phyloP scores from a whole-genome alignment of 2,888 invertebrate species.

The Flexamia atlantica region DNA sequence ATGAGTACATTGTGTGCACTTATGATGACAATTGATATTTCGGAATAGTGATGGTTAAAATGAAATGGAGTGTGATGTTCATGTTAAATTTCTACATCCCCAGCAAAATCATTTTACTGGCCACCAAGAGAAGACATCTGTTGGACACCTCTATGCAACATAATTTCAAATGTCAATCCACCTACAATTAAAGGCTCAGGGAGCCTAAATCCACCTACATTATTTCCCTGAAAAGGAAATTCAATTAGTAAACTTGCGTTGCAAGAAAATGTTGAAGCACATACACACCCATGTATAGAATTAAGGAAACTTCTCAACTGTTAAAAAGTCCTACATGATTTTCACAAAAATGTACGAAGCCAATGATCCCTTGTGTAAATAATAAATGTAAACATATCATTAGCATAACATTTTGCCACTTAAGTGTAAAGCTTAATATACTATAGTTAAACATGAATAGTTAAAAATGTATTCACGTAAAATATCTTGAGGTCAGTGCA shows the following conservation, averaged over 20 bases:
- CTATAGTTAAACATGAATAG: too few relatives aligned
- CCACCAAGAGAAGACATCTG: too few relatives aligned
- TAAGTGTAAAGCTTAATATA: too few relatives aligned
- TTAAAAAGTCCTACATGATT: background rate
- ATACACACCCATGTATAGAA: conserved; percentile 2
- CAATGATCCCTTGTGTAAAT: conserved; percentile 21
- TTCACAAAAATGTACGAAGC: conserved; percentile 27
- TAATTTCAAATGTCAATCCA: conserved; percentile 30
- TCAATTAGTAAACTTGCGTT: conserved; percentile 6
- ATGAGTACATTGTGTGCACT: conserved; percentile 35
- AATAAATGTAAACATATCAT: conserved; percentile 38
- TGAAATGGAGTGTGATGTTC: conserved; percentile 53
- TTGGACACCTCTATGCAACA: too few relatives aligned
- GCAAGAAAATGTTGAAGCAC: conserved; percentile 26
- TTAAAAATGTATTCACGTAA: too few relatives aligned
- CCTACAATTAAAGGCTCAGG: conserved; percentile 33
- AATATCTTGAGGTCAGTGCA: too few relatives aligned
- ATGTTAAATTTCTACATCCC: conserved; percentile 51
- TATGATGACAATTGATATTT: conserved; percentile 58
- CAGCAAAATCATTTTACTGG: too few relatives aligned
- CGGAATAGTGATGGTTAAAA: conserved; percentile 52
- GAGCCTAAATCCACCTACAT: too few relatives aligned
- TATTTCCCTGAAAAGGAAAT: conserved; percentile 34
- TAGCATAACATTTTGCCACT: too few relatives aligned
- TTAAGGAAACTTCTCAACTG: conserved; percentile 30